Evolutionary conservation across 1,140 invertebrate species (phyloP), one percentile per base, ranked within the genome.

Genomic region (Bombus affinis): DNA sequence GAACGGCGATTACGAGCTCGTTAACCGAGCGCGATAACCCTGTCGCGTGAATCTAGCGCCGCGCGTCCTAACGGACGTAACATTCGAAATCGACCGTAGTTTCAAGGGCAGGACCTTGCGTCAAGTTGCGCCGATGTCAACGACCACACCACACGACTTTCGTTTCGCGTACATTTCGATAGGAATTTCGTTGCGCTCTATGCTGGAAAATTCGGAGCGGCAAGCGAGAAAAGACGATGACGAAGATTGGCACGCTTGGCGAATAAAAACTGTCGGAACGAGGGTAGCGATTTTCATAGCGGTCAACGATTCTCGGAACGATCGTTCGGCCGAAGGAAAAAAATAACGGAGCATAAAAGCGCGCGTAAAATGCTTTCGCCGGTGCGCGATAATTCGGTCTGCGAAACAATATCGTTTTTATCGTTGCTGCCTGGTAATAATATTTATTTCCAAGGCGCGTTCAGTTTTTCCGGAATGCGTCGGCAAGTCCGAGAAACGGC

Each of bases 291-390:
- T 53, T 53, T 53, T 53, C 47, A 53, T 22, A 53, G 47, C 47
- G 47, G 47, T 53, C 47, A 22, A 53, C 47, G 47, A 53, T 83
- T 83, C 82, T 65, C 42, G 65, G 82, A 83, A 84, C 82, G 82
- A 47, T 72, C 83, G 83, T 84, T 35, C 25, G 75, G 15, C 6
- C 66, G 4, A 6, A 6, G 28, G 13, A 13, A 72, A 62, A 62
- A 84, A 84, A 84, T 72, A 84, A 84, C 66, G 47, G 32, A 71
- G 37, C 83, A 79, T 84, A 84, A 84, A 84, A 57, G 39, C 76
- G 83, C 65, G 83, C 83, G 74, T 84, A 84, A 84, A 84, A 84
- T 53, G 75, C 82, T 84, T 71, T 84, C 65, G 82, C 66, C 47
- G 53, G 35, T 66, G 78, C 75, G 65, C 82, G 76, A 79, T 72